Percentiles rank a stretch among this genome's conserved stretches.
phyloP scores from a whole-genome alignment of 2,113 vertebrate species.

The Cranoglanis bouderius region DNA sequence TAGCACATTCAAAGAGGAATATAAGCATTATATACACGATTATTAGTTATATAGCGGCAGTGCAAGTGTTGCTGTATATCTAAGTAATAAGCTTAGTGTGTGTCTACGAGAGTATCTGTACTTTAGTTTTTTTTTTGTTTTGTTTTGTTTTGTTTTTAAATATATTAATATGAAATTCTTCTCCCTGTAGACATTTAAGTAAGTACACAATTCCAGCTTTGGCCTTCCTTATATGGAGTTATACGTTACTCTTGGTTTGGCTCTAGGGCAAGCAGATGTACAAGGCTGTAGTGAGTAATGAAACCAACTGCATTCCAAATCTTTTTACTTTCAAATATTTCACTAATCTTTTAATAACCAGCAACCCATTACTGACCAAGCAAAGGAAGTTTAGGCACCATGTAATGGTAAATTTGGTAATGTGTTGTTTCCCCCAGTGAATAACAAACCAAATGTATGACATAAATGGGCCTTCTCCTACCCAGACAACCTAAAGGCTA shows the following conservation, averaged over 20 bases:
- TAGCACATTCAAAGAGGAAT: background rate
- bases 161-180: slow-evolving; percentile 56
- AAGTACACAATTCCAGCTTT: slow-evolving; percentile 19
- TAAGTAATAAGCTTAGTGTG: background rate
- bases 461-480: background rate
- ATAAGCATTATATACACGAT: background rate
- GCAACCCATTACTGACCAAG: background rate
- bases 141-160: background rate
- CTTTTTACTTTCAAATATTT: background rate
- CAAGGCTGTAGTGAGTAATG: slow-evolving; percentile 22
- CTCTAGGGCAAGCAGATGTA: background rate
- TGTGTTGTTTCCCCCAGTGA: background rate
- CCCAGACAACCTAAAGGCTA: slow-evolving; percentile 40
- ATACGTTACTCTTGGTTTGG: slow-evolving; percentile 5
- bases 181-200: background rate
- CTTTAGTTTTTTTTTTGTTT: no score
- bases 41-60: background rate
- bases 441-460: slow-evolving; percentile 14
- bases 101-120: background rate
- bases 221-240: background rate
- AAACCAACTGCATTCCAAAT: slow-evolving; percentile 16
- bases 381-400: slow-evolving; percentile 30
- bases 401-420: slow-evolving; percentile 20
- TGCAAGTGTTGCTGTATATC: background rate
- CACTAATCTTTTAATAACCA: background rate